These are phyloP conservation scores for Gandaritis pyraliata DNA, from an alignment of 2,888 invertebrate species.

Conservation along the genomic window DNA sequence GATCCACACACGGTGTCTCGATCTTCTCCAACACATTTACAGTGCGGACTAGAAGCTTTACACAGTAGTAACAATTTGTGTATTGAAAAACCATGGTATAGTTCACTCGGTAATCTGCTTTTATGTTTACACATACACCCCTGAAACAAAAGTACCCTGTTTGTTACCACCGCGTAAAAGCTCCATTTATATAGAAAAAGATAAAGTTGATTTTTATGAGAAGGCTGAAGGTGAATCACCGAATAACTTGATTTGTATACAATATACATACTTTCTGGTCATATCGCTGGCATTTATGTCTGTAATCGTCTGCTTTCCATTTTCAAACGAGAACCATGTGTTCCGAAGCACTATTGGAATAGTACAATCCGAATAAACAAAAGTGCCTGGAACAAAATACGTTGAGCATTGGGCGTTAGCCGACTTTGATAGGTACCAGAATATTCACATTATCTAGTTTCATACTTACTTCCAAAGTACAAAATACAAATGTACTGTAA, in stretches of 20 bases:
- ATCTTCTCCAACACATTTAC: constrained; percentile 95
- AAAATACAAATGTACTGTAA: constrained; percentile 45
- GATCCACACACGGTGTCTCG: constrained; percentile 92
- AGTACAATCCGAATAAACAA: constrained; percentile 82
- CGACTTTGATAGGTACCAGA: constrained; percentile 38
- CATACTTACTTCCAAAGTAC: constrained; percentile 51
- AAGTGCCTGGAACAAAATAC: constrained; percentile 55
- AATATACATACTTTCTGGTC: constrained; percentile 82
- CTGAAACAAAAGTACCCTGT: constrained; percentile 54
- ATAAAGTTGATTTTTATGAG: too few species aligned
- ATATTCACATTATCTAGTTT: constrained; percentile 28
- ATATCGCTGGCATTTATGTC: constrained; percentile 92
- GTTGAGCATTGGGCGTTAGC: constrained; percentile 68
- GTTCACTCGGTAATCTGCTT: constrained; percentile 90
- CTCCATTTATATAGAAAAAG: too few species aligned
- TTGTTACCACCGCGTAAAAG: too few species aligned
- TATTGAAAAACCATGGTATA: constrained; percentile 92
- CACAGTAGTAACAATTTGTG: constrained; percentile 91
- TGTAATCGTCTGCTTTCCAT: constrained; percentile 91
- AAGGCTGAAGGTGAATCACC: too few species aligned
- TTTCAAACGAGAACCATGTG: constrained; percentile 96
- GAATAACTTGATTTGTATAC: constrained; percentile 18
- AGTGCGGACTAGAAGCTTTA: constrained; percentile 92
- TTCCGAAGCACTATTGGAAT: constrained; percentile 93
- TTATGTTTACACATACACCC: constrained; percentile 89